phyloP scores from a whole-genome alignment of 2,888 invertebrate species.

The Metallyticus violacea region DNA sequence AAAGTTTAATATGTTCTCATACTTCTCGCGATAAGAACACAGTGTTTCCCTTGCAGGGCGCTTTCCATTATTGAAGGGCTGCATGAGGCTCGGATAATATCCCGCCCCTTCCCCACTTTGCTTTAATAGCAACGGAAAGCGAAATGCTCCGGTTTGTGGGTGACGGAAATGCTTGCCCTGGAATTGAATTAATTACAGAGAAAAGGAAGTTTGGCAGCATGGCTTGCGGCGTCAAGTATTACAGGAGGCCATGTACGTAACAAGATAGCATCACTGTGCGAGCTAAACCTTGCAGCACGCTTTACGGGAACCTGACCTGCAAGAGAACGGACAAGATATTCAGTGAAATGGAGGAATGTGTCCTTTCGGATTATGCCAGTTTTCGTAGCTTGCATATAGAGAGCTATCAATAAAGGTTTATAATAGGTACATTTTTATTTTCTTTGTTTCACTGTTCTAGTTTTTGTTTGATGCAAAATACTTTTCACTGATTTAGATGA shows the following conservation, averaged over 20 bases:
- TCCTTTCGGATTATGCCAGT: too few species aligned
- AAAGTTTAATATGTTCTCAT: neutral
- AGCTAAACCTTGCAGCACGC: neutral
- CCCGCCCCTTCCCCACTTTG: neutral
- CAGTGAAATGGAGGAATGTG: too few species aligned
- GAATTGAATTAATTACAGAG: constrained; percentile 1
- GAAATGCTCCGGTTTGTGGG: neutral
- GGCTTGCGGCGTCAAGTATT: neutral
- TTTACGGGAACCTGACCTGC: too few species aligned
- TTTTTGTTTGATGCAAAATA: too few species aligned
- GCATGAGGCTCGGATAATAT: neutral
- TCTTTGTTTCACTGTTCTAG: too few species aligned
- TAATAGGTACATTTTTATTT: too few species aligned
- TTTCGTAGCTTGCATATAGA: too few species aligned
- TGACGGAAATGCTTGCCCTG: neutral
- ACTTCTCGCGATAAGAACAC: neutral
- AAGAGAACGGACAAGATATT: too few species aligned
- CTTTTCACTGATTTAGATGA: too few species aligned
- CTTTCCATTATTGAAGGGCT: neutral
- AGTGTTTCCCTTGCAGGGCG: neutral
- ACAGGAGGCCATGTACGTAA: neutral
- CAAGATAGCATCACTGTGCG: neutral
- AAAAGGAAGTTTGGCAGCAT: neutral
- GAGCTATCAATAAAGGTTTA: too few species aligned
- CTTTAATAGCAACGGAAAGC: neutral